phyloP scores from a whole-genome alignment of 2,113 vertebrate genomes.

The Hippocampus mohnikei region DNA sequence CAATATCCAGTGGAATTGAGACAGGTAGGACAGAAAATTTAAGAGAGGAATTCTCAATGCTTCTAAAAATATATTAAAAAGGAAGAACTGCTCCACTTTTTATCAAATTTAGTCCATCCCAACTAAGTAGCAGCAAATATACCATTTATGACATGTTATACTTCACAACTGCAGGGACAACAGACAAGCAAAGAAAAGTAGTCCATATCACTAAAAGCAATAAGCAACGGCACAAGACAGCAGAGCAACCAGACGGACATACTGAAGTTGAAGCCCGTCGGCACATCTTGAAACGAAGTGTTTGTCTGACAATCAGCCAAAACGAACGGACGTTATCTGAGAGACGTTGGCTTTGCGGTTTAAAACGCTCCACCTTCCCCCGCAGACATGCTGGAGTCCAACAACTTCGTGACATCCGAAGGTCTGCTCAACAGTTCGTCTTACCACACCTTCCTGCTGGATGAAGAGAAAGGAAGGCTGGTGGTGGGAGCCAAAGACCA shows the following conservation, averaged over 20 bases:
- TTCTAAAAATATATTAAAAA: too few relatives aligned
- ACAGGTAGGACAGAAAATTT: too few relatives aligned
- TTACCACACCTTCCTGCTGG: constrained; percentile 95
- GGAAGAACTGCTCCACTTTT: too few relatives aligned
- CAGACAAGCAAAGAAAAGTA: too few relatives aligned
- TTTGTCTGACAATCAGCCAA: not conserved
- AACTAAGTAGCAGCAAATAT: too few relatives aligned
- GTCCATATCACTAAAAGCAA: too few relatives aligned
- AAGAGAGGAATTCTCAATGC: too few relatives aligned
- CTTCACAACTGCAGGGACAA: too few relatives aligned
- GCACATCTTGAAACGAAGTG: not conserved
- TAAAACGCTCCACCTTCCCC: constrained; percentile 46
- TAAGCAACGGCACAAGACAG: too few relatives aligned
- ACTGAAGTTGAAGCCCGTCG: not conserved
- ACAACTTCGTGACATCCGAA: constrained; percentile 87
- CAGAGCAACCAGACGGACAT: not conserved
- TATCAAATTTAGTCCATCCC: too few relatives aligned
- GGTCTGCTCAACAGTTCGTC: constrained; percentile 90
- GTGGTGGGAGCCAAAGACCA: constrained; percentile 97
- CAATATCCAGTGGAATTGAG: too few relatives aligned
- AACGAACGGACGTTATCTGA: not conserved
- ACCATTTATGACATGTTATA: too few relatives aligned
- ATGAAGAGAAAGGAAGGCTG: constrained; percentile 89
- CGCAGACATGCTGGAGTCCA: constrained; percentile 95
- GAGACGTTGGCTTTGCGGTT: not conserved